Conservation (phyloP, 2,888 invertebrate genomes). For the Pyralis farinalis region DNA sequence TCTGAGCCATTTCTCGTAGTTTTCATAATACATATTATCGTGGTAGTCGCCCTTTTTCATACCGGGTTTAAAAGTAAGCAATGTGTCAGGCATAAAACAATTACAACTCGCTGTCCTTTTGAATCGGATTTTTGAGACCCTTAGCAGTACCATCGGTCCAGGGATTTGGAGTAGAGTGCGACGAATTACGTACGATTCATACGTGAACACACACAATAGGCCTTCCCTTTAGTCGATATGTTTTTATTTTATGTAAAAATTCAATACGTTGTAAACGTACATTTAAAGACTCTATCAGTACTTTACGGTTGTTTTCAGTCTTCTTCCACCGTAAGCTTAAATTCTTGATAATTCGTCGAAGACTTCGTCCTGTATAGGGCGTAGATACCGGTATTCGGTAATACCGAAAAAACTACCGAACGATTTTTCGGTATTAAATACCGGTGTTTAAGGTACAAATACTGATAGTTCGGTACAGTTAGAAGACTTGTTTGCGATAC, state of each 20-base stretch:
- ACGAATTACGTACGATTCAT: conserved; percentile 25
- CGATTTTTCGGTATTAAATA: too few relatives aligned
- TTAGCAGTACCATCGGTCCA: conserved; percentile 17
- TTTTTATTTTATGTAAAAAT: conserved; percentile 19
- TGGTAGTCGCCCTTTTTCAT: too few relatives aligned
- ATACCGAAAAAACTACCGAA: too few relatives aligned
- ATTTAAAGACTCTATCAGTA: conserved; percentile 5
- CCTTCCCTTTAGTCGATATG: conserved; percentile 21
- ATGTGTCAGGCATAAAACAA: conserved; percentile 6
- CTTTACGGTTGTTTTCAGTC: conserved; percentile 9
- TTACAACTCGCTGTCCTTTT: conserved; percentile 9
- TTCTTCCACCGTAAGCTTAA: conserved; percentile 9
- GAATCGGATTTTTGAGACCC: conserved; percentile 2
- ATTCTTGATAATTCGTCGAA: conserved; percentile 4
- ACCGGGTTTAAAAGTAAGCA: not conserved
- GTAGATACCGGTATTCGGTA: too few relatives aligned
- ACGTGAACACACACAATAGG: conserved; percentile 23
- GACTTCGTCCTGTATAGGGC: conserved; percentile 1
- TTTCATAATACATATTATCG: too few relatives aligned
- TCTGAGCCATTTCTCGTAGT: too few relatives aligned
- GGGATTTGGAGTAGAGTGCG: conserved; percentile 15
- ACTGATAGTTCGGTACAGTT: too few relatives aligned
- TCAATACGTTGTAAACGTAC: conserved; percentile 25
- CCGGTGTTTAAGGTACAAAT: too few relatives aligned
- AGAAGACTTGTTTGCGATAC: too few relatives aligned